Conservation (phyloP, 1,140 invertebrate species). For the Apis dorsata region DNA sequence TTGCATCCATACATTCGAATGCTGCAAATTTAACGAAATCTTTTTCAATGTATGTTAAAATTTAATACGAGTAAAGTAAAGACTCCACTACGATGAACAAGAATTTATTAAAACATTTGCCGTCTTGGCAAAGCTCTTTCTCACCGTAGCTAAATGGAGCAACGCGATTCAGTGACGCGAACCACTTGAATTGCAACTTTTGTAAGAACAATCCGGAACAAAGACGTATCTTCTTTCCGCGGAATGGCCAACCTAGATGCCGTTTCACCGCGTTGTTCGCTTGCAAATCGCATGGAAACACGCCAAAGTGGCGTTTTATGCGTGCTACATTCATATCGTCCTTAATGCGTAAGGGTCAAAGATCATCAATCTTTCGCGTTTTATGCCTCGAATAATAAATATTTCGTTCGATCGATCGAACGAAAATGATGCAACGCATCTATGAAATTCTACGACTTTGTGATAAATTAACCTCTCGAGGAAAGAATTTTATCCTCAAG, state of each 20-base stretch:
- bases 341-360: neutral
- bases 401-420: neutral
- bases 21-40: too few relatives aligned
- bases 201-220: neutral
- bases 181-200: neutral
- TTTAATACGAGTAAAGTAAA: too few relatives aligned
- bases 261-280: neutral
- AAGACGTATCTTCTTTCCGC: neutral
- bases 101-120: neutral
- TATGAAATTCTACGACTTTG: too few relatives aligned
- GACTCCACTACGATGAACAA: too few relatives aligned
- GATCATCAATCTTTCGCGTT: neutral
- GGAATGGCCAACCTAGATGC: neutral
- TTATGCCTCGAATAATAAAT: neutral
- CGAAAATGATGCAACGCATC: too few relatives aligned
- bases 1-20: too few relatives aligned
- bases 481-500: too few relatives aligned
- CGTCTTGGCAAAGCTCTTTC: neutral
- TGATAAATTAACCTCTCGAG: too few relatives aligned
- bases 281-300: neutral
- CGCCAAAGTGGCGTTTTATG: slow-evolving; percentile 13
- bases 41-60: too few relatives aligned
- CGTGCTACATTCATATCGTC: neutral
- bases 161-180: neutral
- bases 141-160: neutral